phyloP scores from a whole-genome alignment of 1,140 invertebrate species.

The Tetragonula clypearis region DNA sequence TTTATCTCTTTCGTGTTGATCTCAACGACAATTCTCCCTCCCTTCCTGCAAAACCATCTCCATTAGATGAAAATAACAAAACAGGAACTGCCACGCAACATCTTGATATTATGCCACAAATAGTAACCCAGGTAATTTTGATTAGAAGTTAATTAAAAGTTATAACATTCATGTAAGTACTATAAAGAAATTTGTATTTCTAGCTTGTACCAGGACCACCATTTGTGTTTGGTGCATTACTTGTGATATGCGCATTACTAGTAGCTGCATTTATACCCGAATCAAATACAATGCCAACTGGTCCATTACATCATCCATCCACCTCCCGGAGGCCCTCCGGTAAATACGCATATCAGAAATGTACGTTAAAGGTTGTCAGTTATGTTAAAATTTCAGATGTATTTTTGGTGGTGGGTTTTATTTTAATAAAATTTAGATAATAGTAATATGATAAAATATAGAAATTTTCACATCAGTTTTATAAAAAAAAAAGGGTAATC shows the following conservation, averaged over 20 bases:
- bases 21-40: constrained; percentile 87
- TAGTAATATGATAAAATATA: not conserved
- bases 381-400: constrained; percentile 77
- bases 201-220: constrained; percentile 98
- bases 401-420: constrained; percentile 79
- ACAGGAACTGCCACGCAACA: constrained; percentile 79
- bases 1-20: constrained; percentile 99
- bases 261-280: constrained; percentile 96
- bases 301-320: constrained; percentile 80
- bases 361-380: constrained; percentile 81
- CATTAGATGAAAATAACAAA: constrained; percentile 78
- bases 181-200: constrained; percentile 51
- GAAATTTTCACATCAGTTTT: not conserved
- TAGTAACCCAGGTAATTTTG: constrained; percentile 59
- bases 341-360: constrained; percentile 83
- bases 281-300: constrained; percentile 81
- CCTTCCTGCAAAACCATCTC: constrained; percentile 76
- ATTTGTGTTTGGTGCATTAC: constrained; percentile 98
- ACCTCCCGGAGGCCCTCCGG: constrained; percentile 81
- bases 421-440: constrained; percentile 20
- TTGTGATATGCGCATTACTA: constrained; percentile 97
- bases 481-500: not conserved
- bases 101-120: constrained; percentile 83
- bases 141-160: not conserved
- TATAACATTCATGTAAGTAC: not conserved